These are phyloP conservation scores for Ypsolopha scabrella DNA, from an alignment of 2,888 invertebrate genomes.

Conservation along the genomic window DNA sequence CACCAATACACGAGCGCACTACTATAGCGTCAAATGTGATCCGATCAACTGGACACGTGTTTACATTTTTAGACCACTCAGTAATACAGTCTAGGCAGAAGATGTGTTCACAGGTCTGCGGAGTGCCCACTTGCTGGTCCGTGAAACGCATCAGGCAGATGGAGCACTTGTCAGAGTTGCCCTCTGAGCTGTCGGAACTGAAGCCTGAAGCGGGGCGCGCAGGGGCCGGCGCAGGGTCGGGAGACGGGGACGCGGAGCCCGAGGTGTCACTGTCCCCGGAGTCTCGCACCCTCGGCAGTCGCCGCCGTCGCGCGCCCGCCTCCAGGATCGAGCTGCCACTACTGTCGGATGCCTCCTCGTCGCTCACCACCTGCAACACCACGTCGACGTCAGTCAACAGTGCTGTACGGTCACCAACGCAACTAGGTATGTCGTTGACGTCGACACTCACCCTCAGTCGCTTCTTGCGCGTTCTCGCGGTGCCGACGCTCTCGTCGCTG, in stretches of 20 bases:
- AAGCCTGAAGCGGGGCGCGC: constrained; percentile 33
- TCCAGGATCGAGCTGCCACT: constrained; percentile 45
- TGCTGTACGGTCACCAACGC: not conserved
- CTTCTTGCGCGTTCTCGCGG: constrained; percentile 48
- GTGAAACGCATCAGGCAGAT: constrained; percentile 86
- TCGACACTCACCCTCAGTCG: constrained; percentile 48
- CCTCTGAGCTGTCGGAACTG: constrained; percentile 75
- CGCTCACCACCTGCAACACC: constrained; percentile 64
- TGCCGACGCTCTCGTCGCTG: constrained; percentile 52
- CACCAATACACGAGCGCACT: constrained; percentile 77
- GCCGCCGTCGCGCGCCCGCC: constrained; percentile 33
- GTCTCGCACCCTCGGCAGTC: constrained; percentile 41
- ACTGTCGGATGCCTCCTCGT: constrained; percentile 53
- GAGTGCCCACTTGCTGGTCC: constrained; percentile 86
- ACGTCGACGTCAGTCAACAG: constrained; percentile 3
- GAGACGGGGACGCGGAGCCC: constrained; percentile 4
- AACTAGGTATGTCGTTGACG: not conserved
- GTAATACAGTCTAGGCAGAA: constrained; percentile 92
- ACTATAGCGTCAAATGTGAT: constrained; percentile 82
- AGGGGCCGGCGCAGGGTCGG: constrained; percentile 7
- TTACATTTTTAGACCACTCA: constrained; percentile 96
- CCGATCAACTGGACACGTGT: constrained; percentile 95
- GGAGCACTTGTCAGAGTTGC: constrained; percentile 86
- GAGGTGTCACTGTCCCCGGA: constrained; percentile 44
- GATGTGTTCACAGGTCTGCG: constrained; percentile 88